Base-by-base conservation (phyloP, 2,888 invertebrate species). In the Chrysolina americana region DNA sequence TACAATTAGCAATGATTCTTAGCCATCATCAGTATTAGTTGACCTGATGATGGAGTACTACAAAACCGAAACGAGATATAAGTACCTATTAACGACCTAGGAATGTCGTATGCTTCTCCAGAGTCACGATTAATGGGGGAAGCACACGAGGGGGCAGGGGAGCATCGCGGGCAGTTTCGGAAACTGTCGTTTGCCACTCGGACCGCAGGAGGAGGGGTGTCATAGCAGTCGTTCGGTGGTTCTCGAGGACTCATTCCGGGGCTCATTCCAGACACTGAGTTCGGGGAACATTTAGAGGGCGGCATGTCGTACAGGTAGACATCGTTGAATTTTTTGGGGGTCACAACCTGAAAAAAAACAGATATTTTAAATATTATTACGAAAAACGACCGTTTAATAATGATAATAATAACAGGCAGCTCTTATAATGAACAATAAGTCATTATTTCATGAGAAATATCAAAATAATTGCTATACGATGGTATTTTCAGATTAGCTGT, bases 251-350 rank as follows among this genome's bases (percentile, higher is more conserved):
- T 80, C 84, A 86, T 81, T 83, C 88, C 81, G 17, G 84, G 83
- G 70, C 84, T 81, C 84, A 86, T 83, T 82, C 88, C 81, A 81
- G 86, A 81, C 62, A 85, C 81, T 44, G 66, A 84, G 19, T 86
- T 78, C 17, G 87, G 87, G 41, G 86, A 86, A 77, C 86, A 86
- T 76, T 87, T 82, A 44, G 84, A 83, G 13, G 90, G 90, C 76
- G 92, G 91, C 85, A 92, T 89, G 87, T 93, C 93, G 88, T 94
- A 94, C 78, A 93, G 88, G 87, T 93, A 94, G 65, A 93, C 92
- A 87, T 94, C 93, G 82, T 94, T 93, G 87, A 91, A 91, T 87
- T 92, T 92, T 86, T 93, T 92, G 48, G 93, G 93, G 74, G 93
- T 93, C 78, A 93, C 89, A 76, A 93, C 93, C 93, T 93, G 88